A percentile compares a stretch with the other conserved stretches of the same genome.
Conservation (phyloP, 2,888 invertebrate species). For the Clepsis dumicolana region DNA sequence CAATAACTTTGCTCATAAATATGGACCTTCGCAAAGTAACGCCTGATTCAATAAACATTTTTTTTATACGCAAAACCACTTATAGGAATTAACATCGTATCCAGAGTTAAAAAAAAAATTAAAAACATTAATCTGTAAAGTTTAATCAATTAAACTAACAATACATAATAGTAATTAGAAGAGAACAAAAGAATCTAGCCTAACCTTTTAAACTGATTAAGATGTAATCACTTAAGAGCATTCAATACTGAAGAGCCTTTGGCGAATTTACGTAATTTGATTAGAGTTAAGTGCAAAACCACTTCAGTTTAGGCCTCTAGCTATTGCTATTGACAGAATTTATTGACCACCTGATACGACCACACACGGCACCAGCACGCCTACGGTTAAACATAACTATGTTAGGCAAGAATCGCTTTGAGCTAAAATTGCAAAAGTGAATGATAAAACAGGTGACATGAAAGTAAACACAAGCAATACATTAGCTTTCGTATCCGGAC, state of each 20-base stretch:
- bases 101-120: not conserved
- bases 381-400: constrained; percentile 24
- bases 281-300: constrained; percentile 30
- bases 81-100: too few relatives aligned
- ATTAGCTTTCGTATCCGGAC: not conserved
- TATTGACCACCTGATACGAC: constrained; percentile 35
- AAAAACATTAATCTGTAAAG: not conserved
- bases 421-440: constrained; percentile 19
- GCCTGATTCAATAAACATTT: too few relatives aligned
- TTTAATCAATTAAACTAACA: not conserved
- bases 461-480: not conserved
- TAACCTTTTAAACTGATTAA: constrained; percentile 22
- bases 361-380: constrained; percentile 34
- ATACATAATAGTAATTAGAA: not conserved
- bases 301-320: constrained; percentile 26
- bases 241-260: constrained; percentile 26
- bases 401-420: constrained; percentile 34
- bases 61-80: too few relatives aligned
- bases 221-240: constrained; percentile 31
- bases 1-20: too few relatives aligned
- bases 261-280: constrained; percentile 40
- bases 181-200: constrained; percentile 22
- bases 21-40: too few relatives aligned
- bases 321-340: constrained; percentile 35
- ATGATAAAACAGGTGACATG: constrained; percentile 3